Percentiles rank a stretch among this genome's conserved stretches.
phyloP scores from a whole-genome alignment of 2,797 vertebrate genomes.

The Periparus ater region DNA sequence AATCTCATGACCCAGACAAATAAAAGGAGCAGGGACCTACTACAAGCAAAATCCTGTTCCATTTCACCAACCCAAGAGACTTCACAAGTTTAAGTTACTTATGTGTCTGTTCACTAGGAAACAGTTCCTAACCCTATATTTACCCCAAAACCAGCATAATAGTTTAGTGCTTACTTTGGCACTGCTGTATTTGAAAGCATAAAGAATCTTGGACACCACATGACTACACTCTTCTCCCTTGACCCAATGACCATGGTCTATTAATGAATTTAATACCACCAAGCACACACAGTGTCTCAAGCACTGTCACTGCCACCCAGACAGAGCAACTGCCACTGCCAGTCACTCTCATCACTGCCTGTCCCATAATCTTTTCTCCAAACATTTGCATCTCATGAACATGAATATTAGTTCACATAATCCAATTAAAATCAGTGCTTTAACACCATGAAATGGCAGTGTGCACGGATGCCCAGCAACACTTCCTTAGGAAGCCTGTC shows the following conservation, averaged over 20 bases:
- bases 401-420: background rate
- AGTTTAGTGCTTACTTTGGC: background rate
- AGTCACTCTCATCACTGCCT: background rate
- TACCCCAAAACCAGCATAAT: background rate
- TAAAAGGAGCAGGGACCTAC: background rate
- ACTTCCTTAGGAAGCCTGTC: background rate
- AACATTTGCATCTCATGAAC: background rate
- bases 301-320: background rate
- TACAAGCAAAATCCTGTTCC: background rate
- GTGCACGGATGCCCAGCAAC: background rate
- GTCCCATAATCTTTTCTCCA: background rate
- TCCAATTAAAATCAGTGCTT: background rate
- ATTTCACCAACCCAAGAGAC: accelerated
- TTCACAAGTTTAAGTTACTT: background rate
- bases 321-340: background rate
- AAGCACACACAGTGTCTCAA: accelerated
- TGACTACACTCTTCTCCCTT: background rate
- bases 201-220: background rate
- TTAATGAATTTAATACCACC: background rate
- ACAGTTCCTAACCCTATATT: background rate
- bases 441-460: background rate
- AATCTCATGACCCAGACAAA: background rate
- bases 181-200: background rate
- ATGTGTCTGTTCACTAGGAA: background rate
- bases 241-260: background rate